Conservation (phyloP, 2,888 invertebrate species). For the Volucella bombylans region DNA sequence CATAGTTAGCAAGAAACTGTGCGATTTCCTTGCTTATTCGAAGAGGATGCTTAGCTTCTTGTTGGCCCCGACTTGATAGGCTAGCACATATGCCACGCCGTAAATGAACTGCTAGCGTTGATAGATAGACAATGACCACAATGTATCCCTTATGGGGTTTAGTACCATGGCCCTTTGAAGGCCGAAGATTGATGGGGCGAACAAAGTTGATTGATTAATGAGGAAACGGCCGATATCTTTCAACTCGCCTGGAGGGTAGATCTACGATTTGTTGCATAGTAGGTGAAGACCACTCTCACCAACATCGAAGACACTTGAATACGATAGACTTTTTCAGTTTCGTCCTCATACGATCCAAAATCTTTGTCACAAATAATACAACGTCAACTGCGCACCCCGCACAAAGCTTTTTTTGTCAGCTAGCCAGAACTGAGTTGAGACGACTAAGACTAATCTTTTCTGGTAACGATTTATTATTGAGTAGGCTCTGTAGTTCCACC, state of each 20-base stretch:
- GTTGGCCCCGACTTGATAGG: conserved; percentile 76
- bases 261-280: conserved; percentile 54
- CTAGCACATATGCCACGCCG: conserved; percentile 69
- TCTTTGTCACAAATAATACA: not conserved
- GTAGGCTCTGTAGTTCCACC: conserved; percentile 17
- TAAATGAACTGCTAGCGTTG: conserved; percentile 59
- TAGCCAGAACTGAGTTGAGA: not conserved
- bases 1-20: not conserved
- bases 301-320: conserved; percentile 62
- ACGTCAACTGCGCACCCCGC: conserved; percentile 12
- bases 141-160: conserved; percentile 61
- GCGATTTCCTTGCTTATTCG: not conserved
- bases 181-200: conserved; percentile 24
- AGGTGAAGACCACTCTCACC: not conserved
- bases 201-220: not conserved
- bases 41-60: conserved; percentile 6
- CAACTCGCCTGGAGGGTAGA: conserved; percentile 24
- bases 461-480: not conserved
- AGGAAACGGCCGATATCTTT: conserved; percentile 22
- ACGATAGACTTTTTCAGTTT: conserved; percentile 13
- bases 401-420: not conserved
- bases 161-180: conserved; percentile 41
- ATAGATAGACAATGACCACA: conserved; percentile 75
- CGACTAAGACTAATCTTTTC: not conserved
- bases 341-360: conserved; percentile 34